Evolutionary conservation across 2,113 vertebrate genomes (phyloP), one percentile per base, ranked within the genome.

Genomic region (Fulmarus glacialis): DNA sequence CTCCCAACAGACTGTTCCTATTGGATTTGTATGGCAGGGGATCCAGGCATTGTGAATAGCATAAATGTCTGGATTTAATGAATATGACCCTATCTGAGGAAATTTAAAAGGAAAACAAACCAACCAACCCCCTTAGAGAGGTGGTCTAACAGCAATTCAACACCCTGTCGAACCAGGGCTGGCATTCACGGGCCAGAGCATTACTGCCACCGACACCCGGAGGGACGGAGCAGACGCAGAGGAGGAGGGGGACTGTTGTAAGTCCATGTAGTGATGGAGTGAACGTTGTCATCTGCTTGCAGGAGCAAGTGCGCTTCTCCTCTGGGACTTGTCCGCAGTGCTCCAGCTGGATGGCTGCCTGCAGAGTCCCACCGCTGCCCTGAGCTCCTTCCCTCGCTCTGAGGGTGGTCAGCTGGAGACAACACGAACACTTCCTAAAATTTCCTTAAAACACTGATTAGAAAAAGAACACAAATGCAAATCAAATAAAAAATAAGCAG

Each of bases 341-440:
- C 58, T 77, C 12, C 62, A 14, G 48, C 38, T 21, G 72, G 38
- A 12, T 2, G 5, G 59, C n/a, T 45, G 16, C 63, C 50, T 3
- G 8, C 47, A 16, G 32, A 19, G 26, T 38, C 58, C 75, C 60
- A 32, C 19, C 1, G 4, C 47, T 26, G 66, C 30, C 77, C 0
- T 0, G 1, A 4, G 55, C 34, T 22, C 15, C 5, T 30, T 27
- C 40, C 40, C 73, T 26, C 8, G 12, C 47, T 29, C 11, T 0
- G 4, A 15, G 20, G 29, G 15, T 0, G 4, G 34, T 38, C 59
- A 16, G 47, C n/a, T 29, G 36, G 70, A 68, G 20, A 21, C 1
- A 0, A 0, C 48, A 16, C 11, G 0, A 20, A 22, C 5, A 2
- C 32, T 20, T 26, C 75, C 29, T 8, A 23, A 30, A 59, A n/a